A percentile compares a stretch with the other conserved stretches of the same genome.
These are phyloP conservation scores for Plebejus argus DNA, from an alignment of 2,888 invertebrate species.

Conservation along the genomic window DNA sequence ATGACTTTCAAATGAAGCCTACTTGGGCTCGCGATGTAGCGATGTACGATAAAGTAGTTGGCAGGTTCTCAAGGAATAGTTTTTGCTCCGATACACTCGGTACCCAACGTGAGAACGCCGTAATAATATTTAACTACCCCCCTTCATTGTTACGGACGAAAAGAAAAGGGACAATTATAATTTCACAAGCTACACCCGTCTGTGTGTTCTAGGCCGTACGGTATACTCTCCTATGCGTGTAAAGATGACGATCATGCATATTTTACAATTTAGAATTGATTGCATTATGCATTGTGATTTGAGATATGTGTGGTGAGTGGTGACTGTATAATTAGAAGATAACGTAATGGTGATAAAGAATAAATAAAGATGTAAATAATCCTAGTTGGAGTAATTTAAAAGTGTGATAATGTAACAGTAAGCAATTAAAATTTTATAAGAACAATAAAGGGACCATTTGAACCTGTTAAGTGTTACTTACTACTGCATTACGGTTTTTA, in stretches of 20 bases:
- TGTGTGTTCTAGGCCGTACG: not conserved
- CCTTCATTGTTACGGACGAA: slow-evolving; percentile 33
- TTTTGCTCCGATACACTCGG: slow-evolving; percentile 47
- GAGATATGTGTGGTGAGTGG: not conserved
- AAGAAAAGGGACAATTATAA: slow-evolving; percentile 27
- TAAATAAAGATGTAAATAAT: not conserved
- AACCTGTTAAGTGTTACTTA: not conserved
- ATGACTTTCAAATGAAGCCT: slow-evolving; percentile 17
- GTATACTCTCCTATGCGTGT: not conserved
- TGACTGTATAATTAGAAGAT: slow-evolving; percentile 17
- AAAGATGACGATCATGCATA: slow-evolving; percentile 27
- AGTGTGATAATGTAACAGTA: not conserved
- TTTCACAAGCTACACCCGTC: not conserved
- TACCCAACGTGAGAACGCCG: slow-evolving; percentile 47
- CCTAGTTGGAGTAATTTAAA: not conserved
- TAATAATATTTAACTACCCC: slow-evolving; percentile 38
- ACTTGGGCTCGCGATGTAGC: not conserved
- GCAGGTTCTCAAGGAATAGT: slow-evolving; percentile 30
- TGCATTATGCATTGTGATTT: slow-evolving; percentile 9
- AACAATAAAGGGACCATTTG: no score
- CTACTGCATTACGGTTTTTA: not conserved
- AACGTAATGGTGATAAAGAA: not conserved
- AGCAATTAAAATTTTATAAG: not conserved
- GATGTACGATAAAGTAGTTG: slow-evolving; percentile 13
- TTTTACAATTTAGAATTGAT: slow-evolving; percentile 24